A percentile compares a stretch with the other conserved stretches of the same genome.
Evolutionary conservation across 2,888 invertebrate genomes (phyloP).

Genomic region (Drosophila borealis): DNA sequence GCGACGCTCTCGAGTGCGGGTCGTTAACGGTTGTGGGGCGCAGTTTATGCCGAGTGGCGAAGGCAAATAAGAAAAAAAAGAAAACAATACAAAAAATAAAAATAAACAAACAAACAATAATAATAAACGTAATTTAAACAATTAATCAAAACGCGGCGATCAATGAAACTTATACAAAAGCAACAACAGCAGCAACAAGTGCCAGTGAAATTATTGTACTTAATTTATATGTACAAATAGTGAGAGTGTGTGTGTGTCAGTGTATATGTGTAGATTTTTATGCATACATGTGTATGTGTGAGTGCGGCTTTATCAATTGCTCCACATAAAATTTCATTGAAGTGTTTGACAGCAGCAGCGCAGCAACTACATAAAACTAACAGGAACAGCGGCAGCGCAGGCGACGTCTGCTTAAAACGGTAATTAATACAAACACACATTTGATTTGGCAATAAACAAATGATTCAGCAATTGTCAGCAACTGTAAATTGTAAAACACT

Average conservation of each 20-base stretch:
- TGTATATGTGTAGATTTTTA: constrained; percentile 23
- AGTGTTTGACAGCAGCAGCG: constrained; percentile 69
- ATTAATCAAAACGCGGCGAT: constrained; percentile 79
- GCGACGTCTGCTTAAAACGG: constrained; percentile 72
- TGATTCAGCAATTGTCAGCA: constrained; percentile 75
- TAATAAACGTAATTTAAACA: constrained; percentile 75
- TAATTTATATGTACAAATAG: constrained; percentile 75
- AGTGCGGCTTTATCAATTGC: constrained; percentile 76
- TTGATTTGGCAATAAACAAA: constrained; percentile 79
- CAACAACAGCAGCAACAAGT: constrained; percentile 62
- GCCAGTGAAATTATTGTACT: constrained; percentile 79
- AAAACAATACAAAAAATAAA: constrained; percentile 19
- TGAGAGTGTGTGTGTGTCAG: constrained; percentile 33
- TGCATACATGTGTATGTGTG: constrained; percentile 20
- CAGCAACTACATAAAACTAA: constrained; percentile 38
- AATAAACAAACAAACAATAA: constrained; percentile 58
- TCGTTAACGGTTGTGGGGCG: constrained; percentile 50
- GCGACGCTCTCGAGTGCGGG: constrained; percentile 75
- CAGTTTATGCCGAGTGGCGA: constrained; percentile 41
- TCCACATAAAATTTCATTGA: constrained; percentile 75
- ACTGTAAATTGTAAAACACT: constrained; percentile 77
- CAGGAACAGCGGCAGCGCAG: constrained; percentile 23
- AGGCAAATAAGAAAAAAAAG: constrained; percentile 9
- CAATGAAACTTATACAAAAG: constrained; percentile 67
- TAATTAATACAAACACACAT: constrained; percentile 76